Evolutionary conservation across 2,797 vertebrate species (phyloP), one percentile per base, ranked within the genome.

Genomic region (Falco biarmicus): DNA sequence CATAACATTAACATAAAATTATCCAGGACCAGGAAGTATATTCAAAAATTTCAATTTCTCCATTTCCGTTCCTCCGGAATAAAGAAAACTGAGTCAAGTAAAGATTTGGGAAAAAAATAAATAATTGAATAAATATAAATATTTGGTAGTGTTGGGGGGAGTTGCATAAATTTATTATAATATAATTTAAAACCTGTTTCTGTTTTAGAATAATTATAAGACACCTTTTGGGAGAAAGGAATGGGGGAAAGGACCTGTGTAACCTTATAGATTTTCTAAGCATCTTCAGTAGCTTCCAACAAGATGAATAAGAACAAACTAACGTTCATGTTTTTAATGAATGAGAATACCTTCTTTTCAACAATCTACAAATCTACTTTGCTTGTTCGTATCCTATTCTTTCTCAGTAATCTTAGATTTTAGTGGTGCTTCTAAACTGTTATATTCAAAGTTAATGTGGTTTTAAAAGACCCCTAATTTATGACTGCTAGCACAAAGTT

Each of bases 141-240:
- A 24, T 37, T 34, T 47, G 48, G 5, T 37, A 43, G 26, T 2
- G 1, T 45, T 29, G 2, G 5, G 5, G 4, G 8, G 9, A 7
- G 6, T 87, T 83, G 26, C 14, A 37, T 56, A 54, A 29, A 66
- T 54, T 22, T 20, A 37, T n/a, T 43, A 25, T 25, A 50, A 48
- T 20, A 37, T 29, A 10, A 64, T 45, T 71, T 57, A 1, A 39
- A 75, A 64, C 13, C 5, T 39, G 1, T 0, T 75, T 37, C 61
- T 45, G 7, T 15, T 77, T 73, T 43, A 48, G 39, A 79, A 21
- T 84, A 53, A 24, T 21, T 45, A 61, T 15, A 39, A 50, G 13
- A 48, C 34, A 26, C 2, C 5, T 9, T 69, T 57, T 19, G 17
- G 16, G 17, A 14, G 12, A 68, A 82, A 64, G 16, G 25, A 64